Evolutionary conservation across 2,797 vertebrate species (phyloP).

Genomic region (Glyptemys insculpta): DNA sequence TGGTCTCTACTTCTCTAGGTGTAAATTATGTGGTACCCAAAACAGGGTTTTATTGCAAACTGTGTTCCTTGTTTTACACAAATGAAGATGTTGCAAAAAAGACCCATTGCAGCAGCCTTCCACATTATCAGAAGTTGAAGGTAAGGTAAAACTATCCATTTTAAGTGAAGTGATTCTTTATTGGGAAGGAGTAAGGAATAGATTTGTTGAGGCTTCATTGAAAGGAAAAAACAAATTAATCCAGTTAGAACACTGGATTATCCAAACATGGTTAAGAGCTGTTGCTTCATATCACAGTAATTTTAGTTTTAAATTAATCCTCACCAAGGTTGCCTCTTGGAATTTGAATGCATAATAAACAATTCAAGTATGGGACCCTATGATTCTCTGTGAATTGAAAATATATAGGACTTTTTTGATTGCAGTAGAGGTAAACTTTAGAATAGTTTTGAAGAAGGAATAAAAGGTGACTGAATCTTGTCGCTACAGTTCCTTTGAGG

Average conservation of each 20-base stretch:
- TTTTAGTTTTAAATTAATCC: neutral
- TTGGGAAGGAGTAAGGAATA: slow-evolving; percentile 71
- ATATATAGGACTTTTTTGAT: neutral
- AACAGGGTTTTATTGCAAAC: slow-evolving; percentile 96
- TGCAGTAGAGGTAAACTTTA: slow-evolving; percentile 26
- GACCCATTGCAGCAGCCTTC: slow-evolving; percentile 94
- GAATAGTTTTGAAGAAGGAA: slow-evolving; percentile 10
- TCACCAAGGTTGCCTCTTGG: slow-evolving; percentile 25
- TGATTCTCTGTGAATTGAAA: neutral
- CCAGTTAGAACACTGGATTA: slow-evolving; percentile 64
- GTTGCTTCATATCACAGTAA: neutral
- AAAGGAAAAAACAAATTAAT: slow-evolving; percentile 8
- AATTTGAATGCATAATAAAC: neutral
- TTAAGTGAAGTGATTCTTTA: slow-evolving; percentile 74
- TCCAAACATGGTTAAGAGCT: neutral
- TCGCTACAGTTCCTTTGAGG: neutral
- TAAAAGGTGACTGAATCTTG: neutral
- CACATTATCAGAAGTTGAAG: slow-evolving; percentile 97
- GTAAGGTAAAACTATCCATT: slow-evolving; percentile 83
- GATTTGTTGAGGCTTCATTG: slow-evolving; percentile 24
- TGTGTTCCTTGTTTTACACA: slow-evolving; percentile 97
- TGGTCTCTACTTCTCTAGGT: slow-evolving; percentile 87
- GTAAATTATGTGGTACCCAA: slow-evolving; percentile 94
- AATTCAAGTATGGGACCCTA: neutral
- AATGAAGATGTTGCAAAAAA: slow-evolving; percentile 96